Evolutionary conservation across 2,113 vertebrate genomes (phyloP).

Genomic region (Procavia capensis): DNA sequence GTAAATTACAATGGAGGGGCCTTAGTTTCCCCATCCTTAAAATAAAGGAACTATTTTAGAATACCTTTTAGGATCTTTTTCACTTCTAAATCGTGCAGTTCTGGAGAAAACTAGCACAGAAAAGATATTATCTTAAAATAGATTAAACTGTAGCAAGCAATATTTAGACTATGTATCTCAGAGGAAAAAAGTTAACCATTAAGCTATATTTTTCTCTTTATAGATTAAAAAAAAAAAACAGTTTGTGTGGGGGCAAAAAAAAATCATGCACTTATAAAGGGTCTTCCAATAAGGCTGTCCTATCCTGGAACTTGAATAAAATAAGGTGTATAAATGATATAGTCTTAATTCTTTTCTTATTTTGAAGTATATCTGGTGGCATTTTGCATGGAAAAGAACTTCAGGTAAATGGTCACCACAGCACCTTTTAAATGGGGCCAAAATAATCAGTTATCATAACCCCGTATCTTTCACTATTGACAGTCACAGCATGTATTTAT

Average conservation of each 20-base stretch:
- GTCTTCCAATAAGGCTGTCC: too few species aligned
- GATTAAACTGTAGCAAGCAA: background rate
- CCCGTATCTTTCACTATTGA: too few species aligned
- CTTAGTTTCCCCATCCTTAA: background rate
- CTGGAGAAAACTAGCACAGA: background rate
- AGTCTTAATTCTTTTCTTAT: too few species aligned
- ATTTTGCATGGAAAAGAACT: too few species aligned
- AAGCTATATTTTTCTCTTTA: background rate
- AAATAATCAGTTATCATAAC: too few species aligned
- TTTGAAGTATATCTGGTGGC: too few species aligned
- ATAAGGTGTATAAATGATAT: too few species aligned
- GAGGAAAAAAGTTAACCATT: background rate
- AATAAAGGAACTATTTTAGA: constrained; percentile 18
- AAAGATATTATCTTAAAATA: constrained; percentile 53
- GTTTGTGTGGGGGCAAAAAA: background rate
- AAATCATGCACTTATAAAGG: background rate
- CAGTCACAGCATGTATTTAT: too few species aligned
- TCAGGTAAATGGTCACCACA: too few species aligned
- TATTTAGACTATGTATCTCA: background rate
- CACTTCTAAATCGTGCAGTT: background rate
- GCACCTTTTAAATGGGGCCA: too few species aligned
- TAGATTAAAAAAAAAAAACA: too few species aligned
- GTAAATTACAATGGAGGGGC: background rate
- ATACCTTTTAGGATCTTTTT: background rate
- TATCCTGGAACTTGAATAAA: too few species aligned